Percentiles rank a stretch among this genome's conserved stretches.
These are phyloP conservation scores for Dolichoris vasculosae DNA, from an alignment of 1,140 invertebrate species.

Conservation along the genomic window DNA sequence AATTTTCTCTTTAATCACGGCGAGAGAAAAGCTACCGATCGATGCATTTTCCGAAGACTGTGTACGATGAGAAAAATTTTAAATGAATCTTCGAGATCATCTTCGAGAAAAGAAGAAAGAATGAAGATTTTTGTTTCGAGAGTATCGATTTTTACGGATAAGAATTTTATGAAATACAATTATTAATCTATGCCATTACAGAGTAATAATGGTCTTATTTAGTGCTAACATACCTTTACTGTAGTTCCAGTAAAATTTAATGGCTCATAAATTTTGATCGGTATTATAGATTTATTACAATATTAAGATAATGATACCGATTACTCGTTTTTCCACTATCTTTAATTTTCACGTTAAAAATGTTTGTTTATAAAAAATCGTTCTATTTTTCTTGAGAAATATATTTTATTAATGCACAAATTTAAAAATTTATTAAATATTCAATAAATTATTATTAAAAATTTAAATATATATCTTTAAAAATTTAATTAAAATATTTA, in stretches of 20 bases:
- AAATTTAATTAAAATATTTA: too few relatives aligned
- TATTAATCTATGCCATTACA: neutral
- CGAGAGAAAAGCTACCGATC: too few relatives aligned
- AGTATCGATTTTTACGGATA: neutral
- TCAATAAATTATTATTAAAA: too few relatives aligned
- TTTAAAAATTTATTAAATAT: too few relatives aligned
- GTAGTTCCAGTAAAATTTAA: neutral
- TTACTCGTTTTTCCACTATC: neutral
- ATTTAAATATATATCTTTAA: too few relatives aligned
- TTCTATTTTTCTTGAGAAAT: too few relatives aligned
- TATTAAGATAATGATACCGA: neutral
- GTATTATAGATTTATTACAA: neutral
- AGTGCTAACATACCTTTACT: neutral
- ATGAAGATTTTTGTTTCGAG: neutral
- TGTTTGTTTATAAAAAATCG: neutral
- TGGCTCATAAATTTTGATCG: neutral
- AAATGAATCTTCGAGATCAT: neutral
- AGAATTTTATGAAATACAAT: neutral
- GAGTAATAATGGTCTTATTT: neutral
- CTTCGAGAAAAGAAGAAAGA: neutral
- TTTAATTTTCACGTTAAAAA: neutral
- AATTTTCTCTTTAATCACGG: constrained; percentile 34
- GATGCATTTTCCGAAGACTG: neutral
- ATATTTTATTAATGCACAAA: too few relatives aligned
- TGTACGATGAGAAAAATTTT: neutral